A percentile compares a stretch with the other conserved stretches of the same genome.
phyloP scores from a whole-genome alignment of 2,888 invertebrate species.

The Lycophotia porphyrea region DNA sequence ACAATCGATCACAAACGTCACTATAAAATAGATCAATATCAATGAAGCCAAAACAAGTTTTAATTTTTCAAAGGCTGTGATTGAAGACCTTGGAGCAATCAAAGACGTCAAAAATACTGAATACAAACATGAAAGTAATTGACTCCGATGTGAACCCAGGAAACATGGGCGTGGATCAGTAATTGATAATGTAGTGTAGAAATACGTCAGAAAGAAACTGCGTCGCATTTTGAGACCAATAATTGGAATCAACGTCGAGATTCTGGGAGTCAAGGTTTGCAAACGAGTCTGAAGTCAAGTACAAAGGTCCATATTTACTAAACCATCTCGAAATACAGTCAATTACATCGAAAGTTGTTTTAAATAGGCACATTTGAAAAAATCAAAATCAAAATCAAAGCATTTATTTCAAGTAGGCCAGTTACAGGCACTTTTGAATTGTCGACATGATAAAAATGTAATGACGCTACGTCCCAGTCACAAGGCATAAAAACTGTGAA shows the following conservation, averaged over 20 bases:
- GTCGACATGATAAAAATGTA: too few relatives aligned
- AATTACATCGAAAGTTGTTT: not conserved
- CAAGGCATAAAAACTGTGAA: too few relatives aligned
- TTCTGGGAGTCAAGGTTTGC: constrained; percentile 4
- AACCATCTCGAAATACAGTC: not conserved
- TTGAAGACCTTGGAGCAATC: constrained; percentile 54
- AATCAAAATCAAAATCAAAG: too few relatives aligned
- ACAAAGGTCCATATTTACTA: not conserved
- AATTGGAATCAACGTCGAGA: not conserved
- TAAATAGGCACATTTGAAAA: not conserved
- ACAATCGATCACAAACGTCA: not conserved
- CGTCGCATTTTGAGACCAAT: constrained; percentile 22
- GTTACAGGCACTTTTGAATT: not conserved
- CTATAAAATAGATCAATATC: constrained; percentile 35
- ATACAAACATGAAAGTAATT: constrained; percentile 59
- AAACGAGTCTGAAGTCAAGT: not conserved
- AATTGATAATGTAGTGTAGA: constrained; percentile 46
- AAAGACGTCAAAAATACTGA: constrained; percentile 43
- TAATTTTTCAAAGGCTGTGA: constrained; percentile 6
- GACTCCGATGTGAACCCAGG: constrained; percentile 51
- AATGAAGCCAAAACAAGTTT: constrained; percentile 18
- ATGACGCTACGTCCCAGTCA: too few relatives aligned
- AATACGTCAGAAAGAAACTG: constrained; percentile 34
- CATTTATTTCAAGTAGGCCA: too few relatives aligned
- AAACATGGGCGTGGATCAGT: constrained; percentile 37